Percentiles rank a stretch among this genome's conserved stretches.
Evolutionary conservation across 2,113 vertebrate genomes (phyloP).

Genomic region (Cromileptes altivelis): DNA sequence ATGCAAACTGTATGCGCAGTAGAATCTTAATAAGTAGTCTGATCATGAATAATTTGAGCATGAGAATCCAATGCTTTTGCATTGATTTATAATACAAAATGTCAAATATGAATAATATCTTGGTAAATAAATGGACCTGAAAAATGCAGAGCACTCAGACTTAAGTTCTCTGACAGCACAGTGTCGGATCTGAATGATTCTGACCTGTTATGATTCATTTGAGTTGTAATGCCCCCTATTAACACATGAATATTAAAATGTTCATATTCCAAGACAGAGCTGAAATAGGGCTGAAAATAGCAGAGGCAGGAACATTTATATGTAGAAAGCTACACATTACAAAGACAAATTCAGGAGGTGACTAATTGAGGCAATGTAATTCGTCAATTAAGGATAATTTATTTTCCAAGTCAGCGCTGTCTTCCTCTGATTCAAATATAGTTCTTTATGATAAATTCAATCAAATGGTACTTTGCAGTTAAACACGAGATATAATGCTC

Average conservation of each 20-base stretch:
- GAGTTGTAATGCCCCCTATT: conserved; percentile 76
- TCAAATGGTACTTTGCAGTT: conserved; percentile 89
- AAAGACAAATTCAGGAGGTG: conserved; percentile 82
- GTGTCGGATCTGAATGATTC: conserved; percentile 41
- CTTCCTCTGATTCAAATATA: conserved; percentile 87
- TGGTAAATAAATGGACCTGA: conserved; percentile 8
- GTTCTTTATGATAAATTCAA: conserved; percentile 90
- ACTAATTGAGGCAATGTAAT: conserved; percentile 86
- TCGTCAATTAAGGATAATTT: conserved; percentile 85
- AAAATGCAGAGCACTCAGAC: conserved; percentile 20
- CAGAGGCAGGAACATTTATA: conserved; percentile 79
- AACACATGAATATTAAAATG: conserved; percentile 80
- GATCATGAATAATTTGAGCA: neutral
- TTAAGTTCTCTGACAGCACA: conserved; percentile 36
- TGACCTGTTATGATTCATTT: conserved; percentile 65
- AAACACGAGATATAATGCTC: conserved; percentile 87
- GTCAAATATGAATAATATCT: neutral
- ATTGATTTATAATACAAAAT: neutral
- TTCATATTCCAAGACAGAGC: conserved; percentile 71
- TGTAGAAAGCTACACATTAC: conserved; percentile 80
- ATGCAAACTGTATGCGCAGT: neutral
- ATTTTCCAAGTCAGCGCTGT: conserved; percentile 79
- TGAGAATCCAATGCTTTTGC: neutral
- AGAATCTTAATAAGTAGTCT: neutral
- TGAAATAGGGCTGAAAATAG: conserved; percentile 83